Evolutionary conservation across 1,140 invertebrate genomes (phyloP).

Genomic region (Dolichoris vasculosae): DNA sequence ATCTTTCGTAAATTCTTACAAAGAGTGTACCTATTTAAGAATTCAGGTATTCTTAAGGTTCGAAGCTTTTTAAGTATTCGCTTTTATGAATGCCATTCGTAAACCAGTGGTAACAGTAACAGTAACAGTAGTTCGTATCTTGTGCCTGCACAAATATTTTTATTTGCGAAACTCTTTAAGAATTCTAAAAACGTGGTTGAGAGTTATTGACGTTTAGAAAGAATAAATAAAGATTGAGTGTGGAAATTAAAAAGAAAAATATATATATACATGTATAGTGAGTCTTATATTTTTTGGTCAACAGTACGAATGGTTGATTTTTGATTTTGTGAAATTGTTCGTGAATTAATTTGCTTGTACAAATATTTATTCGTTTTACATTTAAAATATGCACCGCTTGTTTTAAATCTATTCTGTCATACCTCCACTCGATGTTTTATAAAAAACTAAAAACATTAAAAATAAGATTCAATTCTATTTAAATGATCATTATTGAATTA

Average conservation of each 20-base stretch:
- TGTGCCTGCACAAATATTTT: conserved; percentile 6
- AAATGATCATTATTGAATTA: neutral
- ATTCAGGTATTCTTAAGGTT: conserved; percentile 49
- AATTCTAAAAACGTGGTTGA: neutral
- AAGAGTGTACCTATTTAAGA: conserved; percentile 7
- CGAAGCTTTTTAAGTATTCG: conserved; percentile 19
- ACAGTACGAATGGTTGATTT: neutral
- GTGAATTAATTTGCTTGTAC: neutral
- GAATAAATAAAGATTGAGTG: neutral
- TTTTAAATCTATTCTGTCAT: neutral
- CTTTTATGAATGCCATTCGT: neutral
- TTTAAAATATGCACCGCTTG: neutral
- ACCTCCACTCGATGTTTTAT: neutral
- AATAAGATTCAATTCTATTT: neutral
- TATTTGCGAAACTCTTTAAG: conserved; percentile 32
- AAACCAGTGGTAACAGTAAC: neutral
- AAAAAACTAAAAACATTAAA: neutral
- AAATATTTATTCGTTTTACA: neutral
- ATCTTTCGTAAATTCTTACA: conserved; percentile 55
- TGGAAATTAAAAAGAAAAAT: neutral
- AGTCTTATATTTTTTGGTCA: neutral
- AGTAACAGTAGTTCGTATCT: neutral
- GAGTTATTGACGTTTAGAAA: neutral
- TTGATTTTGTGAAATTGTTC: neutral
- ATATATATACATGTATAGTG: neutral